Conservation (phyloP, 2,797 vertebrate species). For the Pyrocephalus nanus region DNA sequence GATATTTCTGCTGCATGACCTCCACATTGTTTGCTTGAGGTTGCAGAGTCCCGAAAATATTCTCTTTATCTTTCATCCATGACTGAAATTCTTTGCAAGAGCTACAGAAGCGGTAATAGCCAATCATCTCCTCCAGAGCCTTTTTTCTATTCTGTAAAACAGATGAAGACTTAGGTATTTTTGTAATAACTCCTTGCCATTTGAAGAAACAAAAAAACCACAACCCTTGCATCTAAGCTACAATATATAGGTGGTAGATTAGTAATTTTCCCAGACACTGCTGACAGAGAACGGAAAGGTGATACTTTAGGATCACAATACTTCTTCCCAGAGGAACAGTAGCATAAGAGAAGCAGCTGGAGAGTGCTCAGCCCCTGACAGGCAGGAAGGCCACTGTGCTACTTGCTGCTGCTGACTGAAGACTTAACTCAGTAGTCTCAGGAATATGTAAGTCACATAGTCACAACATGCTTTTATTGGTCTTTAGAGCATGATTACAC, state of each 20-base stretch:
- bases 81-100: slow-evolving; percentile 87
- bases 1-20: slow-evolving; percentile 82
- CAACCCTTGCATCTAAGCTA: not conserved
- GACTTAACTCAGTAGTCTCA: not conserved
- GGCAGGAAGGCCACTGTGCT: not conserved
- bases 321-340: not conserved
- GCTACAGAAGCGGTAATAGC: slow-evolving; percentile 82
- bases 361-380: not conserved
- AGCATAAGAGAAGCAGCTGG: not conserved
- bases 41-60: slow-evolving; percentile 79
- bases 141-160: slow-evolving; percentile 77
- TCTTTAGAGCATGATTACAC: not conserved
- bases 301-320: not conserved
- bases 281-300: not conserved
- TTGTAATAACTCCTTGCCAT: not conserved
- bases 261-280: not conserved
- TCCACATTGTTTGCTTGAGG: slow-evolving; percentile 78
- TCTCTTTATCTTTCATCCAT: slow-evolving; percentile 89
- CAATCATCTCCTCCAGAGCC: slow-evolving; percentile 81
- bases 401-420: not conserved
- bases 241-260: not conserved
- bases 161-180: not conserved
- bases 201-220: not conserved
- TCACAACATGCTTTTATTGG: not conserved
- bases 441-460: not conserved